These are phyloP conservation scores for Sebastes alutus DNA, from an alignment of 2,797 vertebrate species.

Conservation along the genomic window DNA sequence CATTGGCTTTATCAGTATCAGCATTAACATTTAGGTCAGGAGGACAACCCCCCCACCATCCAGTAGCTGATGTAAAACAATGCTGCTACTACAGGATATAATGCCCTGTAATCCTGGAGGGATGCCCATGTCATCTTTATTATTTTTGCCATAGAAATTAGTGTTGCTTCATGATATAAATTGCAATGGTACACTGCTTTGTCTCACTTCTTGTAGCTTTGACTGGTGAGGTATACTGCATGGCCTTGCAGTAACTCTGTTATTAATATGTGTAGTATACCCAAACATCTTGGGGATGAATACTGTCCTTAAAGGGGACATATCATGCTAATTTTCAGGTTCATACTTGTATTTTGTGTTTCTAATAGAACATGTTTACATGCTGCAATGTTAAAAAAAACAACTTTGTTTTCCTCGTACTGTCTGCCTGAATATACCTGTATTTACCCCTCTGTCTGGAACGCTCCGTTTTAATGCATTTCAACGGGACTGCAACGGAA, in stretches of 20 bases:
- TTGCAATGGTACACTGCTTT: not conserved
- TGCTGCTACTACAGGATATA: not conserved
- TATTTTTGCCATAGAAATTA: not conserved
- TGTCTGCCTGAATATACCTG: no score
- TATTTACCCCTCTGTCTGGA: no score
- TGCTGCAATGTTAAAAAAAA: no score
- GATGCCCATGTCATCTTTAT: not conserved
- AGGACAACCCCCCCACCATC: not conserved
- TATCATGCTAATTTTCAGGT: no score
- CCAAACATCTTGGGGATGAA: not conserved
- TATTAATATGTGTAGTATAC: not conserved
- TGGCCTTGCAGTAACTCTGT: not conserved
- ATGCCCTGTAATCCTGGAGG: fast-evolving
- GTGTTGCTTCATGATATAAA: not conserved
- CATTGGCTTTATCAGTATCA: slow-evolving; percentile 10
- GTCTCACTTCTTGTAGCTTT: not conserved
- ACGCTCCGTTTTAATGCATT: no score
- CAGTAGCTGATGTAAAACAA: not conserved
- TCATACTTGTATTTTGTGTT: no score
- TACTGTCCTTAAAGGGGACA: not conserved
- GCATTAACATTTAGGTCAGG: slow-evolving; percentile 18
- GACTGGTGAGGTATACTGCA: not conserved
- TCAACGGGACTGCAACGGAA: no score
- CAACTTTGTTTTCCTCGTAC: no score
- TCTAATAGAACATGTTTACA: no score